Conservation (phyloP, 2,113 vertebrate species). For the Pteropus alecto region DNA sequence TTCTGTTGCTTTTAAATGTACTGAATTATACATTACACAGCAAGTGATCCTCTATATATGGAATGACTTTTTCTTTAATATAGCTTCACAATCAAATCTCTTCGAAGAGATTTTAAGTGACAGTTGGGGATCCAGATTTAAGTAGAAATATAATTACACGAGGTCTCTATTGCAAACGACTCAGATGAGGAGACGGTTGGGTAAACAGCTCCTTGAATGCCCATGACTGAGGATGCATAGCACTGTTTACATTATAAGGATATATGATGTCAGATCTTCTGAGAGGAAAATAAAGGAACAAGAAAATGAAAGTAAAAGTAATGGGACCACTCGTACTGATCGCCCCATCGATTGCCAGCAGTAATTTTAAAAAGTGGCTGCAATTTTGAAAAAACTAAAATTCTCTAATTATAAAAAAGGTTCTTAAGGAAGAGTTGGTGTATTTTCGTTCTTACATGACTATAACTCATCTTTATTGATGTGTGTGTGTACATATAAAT, state of each 20-base stretch:
- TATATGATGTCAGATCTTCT: not conserved
- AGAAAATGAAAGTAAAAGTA: not conserved
- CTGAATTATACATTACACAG: not conserved
- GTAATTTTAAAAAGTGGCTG: not conserved
- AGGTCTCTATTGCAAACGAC: not conserved
- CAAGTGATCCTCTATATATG: not conserved
- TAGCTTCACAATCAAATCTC: not conserved
- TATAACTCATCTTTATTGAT: not conserved
- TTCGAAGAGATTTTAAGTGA: not conserved
- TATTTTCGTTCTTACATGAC: not conserved
- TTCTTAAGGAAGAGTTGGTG: not conserved
- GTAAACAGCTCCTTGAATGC: not conserved
- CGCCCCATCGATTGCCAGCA: not conserved
- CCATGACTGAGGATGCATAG: not conserved
- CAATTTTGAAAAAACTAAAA: conserved; percentile 3
- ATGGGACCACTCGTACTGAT: not conserved
- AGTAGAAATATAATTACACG: not conserved
- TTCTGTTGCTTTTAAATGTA: not conserved
- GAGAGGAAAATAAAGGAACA: not conserved
- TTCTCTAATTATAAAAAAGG: not conserved
- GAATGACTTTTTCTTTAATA: not conserved
- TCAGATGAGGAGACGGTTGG: not conserved
- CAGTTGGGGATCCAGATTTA: not conserved
- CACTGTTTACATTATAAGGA: not conserved
- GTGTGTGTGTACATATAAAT: not conserved